phyloP scores from a whole-genome alignment of 2,113 vertebrate species.

The Podarcis cretensis region DNA sequence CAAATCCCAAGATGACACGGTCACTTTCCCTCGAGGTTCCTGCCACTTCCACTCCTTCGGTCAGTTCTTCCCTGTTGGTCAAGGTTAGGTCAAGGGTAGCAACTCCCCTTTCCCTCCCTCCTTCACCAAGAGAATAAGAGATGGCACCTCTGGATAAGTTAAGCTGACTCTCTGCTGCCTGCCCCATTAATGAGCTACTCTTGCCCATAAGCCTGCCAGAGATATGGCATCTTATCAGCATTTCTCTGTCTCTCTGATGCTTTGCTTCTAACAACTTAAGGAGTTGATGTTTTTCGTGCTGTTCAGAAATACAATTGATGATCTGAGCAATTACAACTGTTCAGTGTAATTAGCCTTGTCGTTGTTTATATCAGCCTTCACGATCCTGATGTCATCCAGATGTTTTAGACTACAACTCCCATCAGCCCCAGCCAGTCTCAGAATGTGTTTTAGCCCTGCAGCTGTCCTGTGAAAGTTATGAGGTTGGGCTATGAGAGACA shows the following conservation, averaged over 20 bases:
- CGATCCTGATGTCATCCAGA: too few relatives aligned
- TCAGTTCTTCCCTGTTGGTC: neutral
- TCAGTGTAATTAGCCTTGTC: neutral
- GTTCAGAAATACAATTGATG: neutral
- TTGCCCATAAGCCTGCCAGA: neutral
- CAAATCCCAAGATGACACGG: neutral
- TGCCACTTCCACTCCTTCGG: neutral
- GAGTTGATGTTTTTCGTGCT: neutral
- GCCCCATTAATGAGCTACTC: neutral
- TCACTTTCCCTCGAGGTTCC: neutral
- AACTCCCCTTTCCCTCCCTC: neutral
- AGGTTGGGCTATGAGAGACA: neutral
- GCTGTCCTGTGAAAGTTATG: neutral
- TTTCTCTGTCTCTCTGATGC: neutral
- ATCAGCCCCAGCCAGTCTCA: neutral
- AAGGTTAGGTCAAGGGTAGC: neutral
- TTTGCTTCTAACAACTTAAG: neutral
- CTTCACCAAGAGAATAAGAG: neutral
- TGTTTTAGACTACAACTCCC: too few relatives aligned
- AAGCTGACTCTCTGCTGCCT: accelerated
- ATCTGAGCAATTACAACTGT: neutral
- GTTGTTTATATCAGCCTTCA: too few relatives aligned
- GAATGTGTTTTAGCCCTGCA: neutral
- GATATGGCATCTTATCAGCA: neutral
- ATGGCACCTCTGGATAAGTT: neutral